Conservation (phyloP, 2,797 vertebrate genomes). For the Betta splendens region DNA sequence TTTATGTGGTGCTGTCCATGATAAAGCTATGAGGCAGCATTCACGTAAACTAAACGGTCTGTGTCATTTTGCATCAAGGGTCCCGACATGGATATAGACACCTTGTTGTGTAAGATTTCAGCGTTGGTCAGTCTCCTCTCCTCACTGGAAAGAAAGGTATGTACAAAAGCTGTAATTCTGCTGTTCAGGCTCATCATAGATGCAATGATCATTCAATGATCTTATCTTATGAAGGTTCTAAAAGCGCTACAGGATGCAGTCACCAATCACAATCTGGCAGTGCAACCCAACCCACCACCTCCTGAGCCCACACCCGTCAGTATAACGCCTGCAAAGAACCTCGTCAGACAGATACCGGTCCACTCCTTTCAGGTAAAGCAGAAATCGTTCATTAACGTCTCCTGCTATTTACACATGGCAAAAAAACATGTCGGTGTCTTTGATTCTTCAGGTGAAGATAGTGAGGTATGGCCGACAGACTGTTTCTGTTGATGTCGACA, state of each 20-base stretch:
- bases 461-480: constrained; percentile 81
- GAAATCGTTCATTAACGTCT: background rate
- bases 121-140: constrained; percentile 85
- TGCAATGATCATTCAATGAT: background rate
- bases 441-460: constrained; percentile 79
- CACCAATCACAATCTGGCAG: constrained; percentile 82
- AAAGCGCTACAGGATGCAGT: constrained; percentile 84
- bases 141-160: constrained; percentile 86
- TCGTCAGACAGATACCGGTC: constrained; percentile 66
- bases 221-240: constrained; percentile 74
- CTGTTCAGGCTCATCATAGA: background rate
- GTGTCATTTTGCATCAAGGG: constrained; percentile 59
- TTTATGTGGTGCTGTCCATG: background rate
- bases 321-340: constrained; percentile 55
- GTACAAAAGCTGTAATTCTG: constrained; percentile 1
- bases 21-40: background rate
- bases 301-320: constrained; percentile 59
- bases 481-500: constrained; percentile 80
- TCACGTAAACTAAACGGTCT: background rate
- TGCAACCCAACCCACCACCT: constrained; percentile 66
- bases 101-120: constrained; percentile 84
- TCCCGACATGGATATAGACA: constrained; percentile 83
- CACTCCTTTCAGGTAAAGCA: constrained; percentile 81
- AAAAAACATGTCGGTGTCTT: too few species aligned
- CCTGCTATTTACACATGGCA: too few species aligned